These are phyloP conservation scores for Drosophila vallismaia DNA, from an alignment of 2,888 invertebrate species.

Conservation along the genomic window DNA sequence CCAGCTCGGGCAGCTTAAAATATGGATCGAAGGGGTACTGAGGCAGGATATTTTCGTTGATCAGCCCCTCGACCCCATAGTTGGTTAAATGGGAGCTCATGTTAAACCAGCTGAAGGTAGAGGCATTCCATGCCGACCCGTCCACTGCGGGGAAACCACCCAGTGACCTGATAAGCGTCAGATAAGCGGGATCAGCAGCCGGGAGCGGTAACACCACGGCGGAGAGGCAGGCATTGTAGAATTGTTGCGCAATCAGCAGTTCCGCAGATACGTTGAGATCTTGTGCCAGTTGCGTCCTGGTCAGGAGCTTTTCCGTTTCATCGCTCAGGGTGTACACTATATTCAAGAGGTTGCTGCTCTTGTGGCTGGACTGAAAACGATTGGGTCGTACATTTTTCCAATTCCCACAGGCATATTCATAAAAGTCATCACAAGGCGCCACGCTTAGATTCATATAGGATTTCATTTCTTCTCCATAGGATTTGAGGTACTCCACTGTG, in stretches of 20 bases:
- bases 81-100: slow-evolving; percentile 81
- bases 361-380: slow-evolving; percentile 51
- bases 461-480: slow-evolving; percentile 73
- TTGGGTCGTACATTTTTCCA: slow-evolving; percentile 70
- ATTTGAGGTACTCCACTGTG: slow-evolving; percentile 47
- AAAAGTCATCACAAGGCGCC: slow-evolving; percentile 81
- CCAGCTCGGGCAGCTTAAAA: slow-evolving; percentile 78
- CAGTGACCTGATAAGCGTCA: slow-evolving; percentile 71
- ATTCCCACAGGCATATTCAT: slow-evolving; percentile 81
- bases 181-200: slow-evolving; percentile 72
- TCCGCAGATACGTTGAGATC: slow-evolving; percentile 65
- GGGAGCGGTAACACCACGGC: slow-evolving; percentile 71
- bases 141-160: slow-evolving; percentile 82
- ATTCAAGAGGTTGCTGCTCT: slow-evolving; percentile 75
- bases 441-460: slow-evolving; percentile 79
- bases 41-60: slow-evolving; percentile 64
- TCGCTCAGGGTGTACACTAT: slow-evolving; percentile 66
- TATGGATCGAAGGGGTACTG: slow-evolving; percentile 76
- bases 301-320: slow-evolving; percentile 55
- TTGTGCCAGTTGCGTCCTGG: slow-evolving; percentile 44
- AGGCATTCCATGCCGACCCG: slow-evolving; percentile 65
- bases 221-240: slow-evolving; percentile 69
- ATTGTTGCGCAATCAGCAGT: slow-evolving; percentile 69
- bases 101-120: slow-evolving; percentile 81
- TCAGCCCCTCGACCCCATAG: slow-evolving; percentile 66